Evolutionary conservation across 2,797 vertebrate genomes (phyloP).

Genomic region (Centropyge bicolor): DNA sequence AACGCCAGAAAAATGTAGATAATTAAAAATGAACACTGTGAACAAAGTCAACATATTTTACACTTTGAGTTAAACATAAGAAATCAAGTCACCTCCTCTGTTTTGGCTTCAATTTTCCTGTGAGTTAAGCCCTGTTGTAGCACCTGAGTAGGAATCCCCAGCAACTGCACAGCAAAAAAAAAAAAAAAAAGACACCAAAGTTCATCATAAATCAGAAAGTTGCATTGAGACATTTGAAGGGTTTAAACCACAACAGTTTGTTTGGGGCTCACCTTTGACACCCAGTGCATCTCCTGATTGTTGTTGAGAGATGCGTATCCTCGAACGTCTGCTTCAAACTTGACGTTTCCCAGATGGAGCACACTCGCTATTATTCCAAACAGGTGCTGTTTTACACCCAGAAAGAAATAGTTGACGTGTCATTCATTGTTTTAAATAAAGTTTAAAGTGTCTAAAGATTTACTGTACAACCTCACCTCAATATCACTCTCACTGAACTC

Average conservation of each 20-base stretch:
- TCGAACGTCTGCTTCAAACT: slow-evolving; percentile 86
- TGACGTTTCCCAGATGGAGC: slow-evolving; percentile 93
- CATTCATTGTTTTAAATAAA: neutral
- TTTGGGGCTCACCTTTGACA: slow-evolving; percentile 89
- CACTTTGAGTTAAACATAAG: neutral
- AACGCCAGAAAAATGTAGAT: slow-evolving; percentile 17
- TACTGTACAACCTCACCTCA: slow-evolving; percentile 84
- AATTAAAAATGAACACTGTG: neutral
- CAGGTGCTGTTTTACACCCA: slow-evolving; percentile 83
- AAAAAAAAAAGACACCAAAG: neutral
- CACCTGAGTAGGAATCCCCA: slow-evolving; percentile 89
- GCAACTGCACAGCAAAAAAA: slow-evolving; percentile 81
- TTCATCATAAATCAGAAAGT: neutral
- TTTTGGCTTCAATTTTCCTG: slow-evolving; percentile 94
- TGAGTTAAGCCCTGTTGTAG: slow-evolving; percentile 93
- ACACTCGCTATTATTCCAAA: slow-evolving; percentile 94
- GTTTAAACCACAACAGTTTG: neutral
- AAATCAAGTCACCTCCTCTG: slow-evolving; percentile 88
- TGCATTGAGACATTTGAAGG: neutral
- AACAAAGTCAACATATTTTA: neutral
- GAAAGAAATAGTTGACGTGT: neutral
- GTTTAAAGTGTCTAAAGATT: neutral
- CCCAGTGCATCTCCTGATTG: slow-evolving; percentile 90
- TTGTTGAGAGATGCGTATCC: slow-evolving; percentile 89
- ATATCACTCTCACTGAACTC: slow-evolving; percentile 89